Base-by-base conservation (phyloP, 64 coral and sea anemone species). In the Stichodactyla helianthus region DNA sequence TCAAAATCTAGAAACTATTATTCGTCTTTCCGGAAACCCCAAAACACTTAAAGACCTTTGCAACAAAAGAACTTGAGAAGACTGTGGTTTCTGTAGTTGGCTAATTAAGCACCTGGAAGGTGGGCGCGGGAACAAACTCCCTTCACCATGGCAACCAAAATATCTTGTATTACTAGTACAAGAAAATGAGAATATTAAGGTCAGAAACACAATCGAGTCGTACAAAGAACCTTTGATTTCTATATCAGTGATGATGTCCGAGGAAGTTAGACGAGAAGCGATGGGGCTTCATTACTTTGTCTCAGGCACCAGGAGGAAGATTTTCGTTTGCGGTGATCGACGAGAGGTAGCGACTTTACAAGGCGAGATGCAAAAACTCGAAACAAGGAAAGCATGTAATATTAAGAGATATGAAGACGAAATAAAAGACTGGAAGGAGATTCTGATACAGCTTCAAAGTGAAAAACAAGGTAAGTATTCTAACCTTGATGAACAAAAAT, bases 361-460 rank as follows among this genome's bases (percentile, higher is more conserved):
- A 54, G 52, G 26, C 15, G 50, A 51, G n/a, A 51, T 81, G 4
- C 5, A 81, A 1, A 52, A 81, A 53, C 35, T 81, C 4, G 59
- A 82, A 70, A 52, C 7, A 8, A 82, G 51, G 18, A 83, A 26
- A 89, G 61, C 51, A 18, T 16, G 60, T 67, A 89, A 53, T 54
- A 28, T 83, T 0, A 89, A 54, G 20, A 82, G 23, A 53, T 62
- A 82, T 17, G 59, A 52, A 28, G 51, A 67, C 8, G 87, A 89
- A 19, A 89, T 82, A 63, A 83, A 81, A 31, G 81, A 89, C 59
- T 65, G 79, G 14, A 52, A 82, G 53, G 59, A 82, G n/a, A 83
- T 89, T 83, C 16, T 82, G 19, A 51, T 70, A 82, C 87, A 89
- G n/a, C 52, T 89, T 51, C 53, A 82, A 26, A n/a, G 1, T 83